Evolutionary conservation across 2,797 vertebrate species (phyloP).

Genomic region (Danionella dracula): DNA sequence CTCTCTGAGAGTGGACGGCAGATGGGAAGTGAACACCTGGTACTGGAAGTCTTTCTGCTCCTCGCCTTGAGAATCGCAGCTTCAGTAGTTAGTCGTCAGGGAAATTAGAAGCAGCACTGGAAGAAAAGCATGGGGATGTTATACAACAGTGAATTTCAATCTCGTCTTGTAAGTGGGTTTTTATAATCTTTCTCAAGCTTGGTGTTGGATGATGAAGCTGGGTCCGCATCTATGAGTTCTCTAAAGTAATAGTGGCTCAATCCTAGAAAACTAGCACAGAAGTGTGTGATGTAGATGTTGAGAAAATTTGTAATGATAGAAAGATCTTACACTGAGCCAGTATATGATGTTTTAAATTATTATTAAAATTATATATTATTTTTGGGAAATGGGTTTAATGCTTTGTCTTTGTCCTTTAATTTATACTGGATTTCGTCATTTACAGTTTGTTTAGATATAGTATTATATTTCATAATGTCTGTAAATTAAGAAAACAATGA

Average conservation of each 20-base stretch:
- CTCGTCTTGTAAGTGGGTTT: slow-evolving; percentile 6
- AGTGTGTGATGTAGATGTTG: background rate
- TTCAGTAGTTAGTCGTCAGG: background rate
- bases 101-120: background rate
- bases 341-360: too few relatives aligned
- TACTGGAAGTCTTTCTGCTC: background rate
- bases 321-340: too few relatives aligned
- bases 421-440: too few relatives aligned
- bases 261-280: background rate
- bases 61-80: background rate
- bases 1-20: background rate
- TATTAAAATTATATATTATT: too few relatives aligned
- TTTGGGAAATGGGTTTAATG: too few relatives aligned
- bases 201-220: background rate
- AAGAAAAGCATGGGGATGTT: background rate
- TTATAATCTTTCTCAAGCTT: background rate
- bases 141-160: background rate
- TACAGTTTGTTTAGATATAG: too few relatives aligned
- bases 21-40: slow-evolving; percentile 23
- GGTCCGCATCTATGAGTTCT: background rate
- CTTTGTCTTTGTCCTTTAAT: too few relatives aligned
- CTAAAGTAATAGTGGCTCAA: background rate
- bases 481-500: too few relatives aligned
- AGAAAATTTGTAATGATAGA: too few relatives aligned
- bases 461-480: too few relatives aligned